These are phyloP conservation scores for Opisthograptis luteolata DNA, from an alignment of 2,888 invertebrate genomes.

Conservation along the genomic window DNA sequence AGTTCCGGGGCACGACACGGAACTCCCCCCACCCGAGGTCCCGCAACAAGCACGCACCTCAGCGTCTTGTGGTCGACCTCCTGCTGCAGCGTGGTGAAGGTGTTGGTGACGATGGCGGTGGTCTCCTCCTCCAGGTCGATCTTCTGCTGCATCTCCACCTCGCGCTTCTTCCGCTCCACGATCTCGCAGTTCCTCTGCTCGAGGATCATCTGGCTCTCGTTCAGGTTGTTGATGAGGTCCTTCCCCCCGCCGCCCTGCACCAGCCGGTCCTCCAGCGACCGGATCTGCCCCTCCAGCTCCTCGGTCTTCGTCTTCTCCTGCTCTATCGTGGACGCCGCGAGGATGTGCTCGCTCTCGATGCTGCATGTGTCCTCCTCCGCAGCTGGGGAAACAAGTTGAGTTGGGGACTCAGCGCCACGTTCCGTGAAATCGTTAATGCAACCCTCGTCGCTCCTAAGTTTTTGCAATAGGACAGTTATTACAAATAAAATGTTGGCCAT, in stretches of 20 bases:
- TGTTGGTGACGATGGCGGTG: conserved; percentile 94
- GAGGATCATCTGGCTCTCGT: conserved; percentile 95
- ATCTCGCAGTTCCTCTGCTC: conserved; percentile 93
- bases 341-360: conserved; percentile 76
- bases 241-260: conserved; percentile 93
- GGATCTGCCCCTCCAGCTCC: conserved; percentile 90
- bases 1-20: neutral
- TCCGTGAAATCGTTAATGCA: too few relatives aligned
- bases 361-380: conserved; percentile 71
- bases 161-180: conserved; percentile 94
- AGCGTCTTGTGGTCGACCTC: conserved; percentile 98
- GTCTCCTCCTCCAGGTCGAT: conserved; percentile 97
- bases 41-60: conserved; percentile 49
- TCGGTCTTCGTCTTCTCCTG: conserved; percentile 89
- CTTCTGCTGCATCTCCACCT: conserved; percentile 96
- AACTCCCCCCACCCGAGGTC: too few relatives aligned
- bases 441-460: too few relatives aligned
- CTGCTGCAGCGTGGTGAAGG: conserved; percentile 96
- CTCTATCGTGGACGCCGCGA: conserved; percentile 82
- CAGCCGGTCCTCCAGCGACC: conserved; percentile 95
- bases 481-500: too few relatives aligned
- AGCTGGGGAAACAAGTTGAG: conserved; percentile 34
- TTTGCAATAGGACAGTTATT: too few relatives aligned
- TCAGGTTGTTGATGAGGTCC: conserved; percentile 97
- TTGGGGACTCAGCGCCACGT: too few relatives aligned